Evolutionary conservation across 1,140 invertebrate species (phyloP).

Genomic region (Brachionus rubens): DNA sequence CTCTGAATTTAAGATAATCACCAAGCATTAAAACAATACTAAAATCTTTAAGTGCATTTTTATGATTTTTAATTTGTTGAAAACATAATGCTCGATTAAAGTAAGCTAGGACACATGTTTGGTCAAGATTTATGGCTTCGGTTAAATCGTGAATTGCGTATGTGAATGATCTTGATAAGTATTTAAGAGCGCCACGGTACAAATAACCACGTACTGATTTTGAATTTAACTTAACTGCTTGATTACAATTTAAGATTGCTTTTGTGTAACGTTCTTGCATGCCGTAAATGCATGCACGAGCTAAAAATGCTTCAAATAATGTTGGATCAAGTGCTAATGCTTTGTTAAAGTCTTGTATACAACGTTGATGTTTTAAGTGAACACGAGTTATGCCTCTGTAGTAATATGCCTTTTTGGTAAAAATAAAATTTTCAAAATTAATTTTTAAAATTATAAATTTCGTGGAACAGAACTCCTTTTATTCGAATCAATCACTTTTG

Average conservation of each 20-base stretch:
- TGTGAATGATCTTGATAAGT: constrained; percentile 56
- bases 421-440: neutral
- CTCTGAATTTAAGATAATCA: constrained; percentile 50
- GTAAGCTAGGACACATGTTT: constrained; percentile 56
- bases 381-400: constrained; percentile 26
- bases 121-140: constrained; percentile 56
- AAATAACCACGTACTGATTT: constrained; percentile 58
- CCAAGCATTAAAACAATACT: constrained; percentile 58
- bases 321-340: constrained; percentile 58
- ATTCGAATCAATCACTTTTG: no score
- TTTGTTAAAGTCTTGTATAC: constrained; percentile 47
- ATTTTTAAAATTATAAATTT: no score
- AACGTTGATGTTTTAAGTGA: neutral
- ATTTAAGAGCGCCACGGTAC: constrained; percentile 60
- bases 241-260: constrained; percentile 61
- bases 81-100: constrained; percentile 60
- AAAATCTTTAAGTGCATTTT: constrained; percentile 55
- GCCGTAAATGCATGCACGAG: constrained; percentile 50
- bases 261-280: constrained; percentile 50
- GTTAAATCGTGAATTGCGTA: constrained; percentile 59
- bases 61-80: constrained; percentile 50
- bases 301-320: constrained; percentile 58
- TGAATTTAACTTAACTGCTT: constrained; percentile 58
- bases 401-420: neutral
- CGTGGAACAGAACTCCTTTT: no score